phyloP scores from a whole-genome alignment of 2,797 vertebrate genomes.

The Pseudomugil gertrudae region DNA sequence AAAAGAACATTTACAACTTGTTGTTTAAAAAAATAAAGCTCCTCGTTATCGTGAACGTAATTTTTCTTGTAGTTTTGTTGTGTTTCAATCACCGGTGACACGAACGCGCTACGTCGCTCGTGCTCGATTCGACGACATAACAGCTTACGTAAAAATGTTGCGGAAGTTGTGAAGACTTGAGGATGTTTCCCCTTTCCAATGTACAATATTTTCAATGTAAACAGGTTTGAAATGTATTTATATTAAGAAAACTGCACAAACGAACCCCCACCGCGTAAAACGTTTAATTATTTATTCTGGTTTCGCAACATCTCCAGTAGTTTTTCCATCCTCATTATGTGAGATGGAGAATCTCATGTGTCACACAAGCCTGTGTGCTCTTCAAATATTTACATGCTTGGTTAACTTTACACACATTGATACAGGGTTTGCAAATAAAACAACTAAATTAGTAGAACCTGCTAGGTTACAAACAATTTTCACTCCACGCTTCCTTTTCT shows the following conservation, averaged over 20 bases:
- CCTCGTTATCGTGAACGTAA: not conserved
- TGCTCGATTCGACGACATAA: not conserved
- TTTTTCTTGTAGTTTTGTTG: not conserved
- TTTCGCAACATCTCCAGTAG: not conserved
- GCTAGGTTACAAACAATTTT: constrained; percentile 16
- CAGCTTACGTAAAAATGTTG: not conserved
- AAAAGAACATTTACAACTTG: too few relatives aligned
- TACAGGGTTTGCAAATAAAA: not conserved
- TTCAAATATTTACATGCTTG: not conserved
- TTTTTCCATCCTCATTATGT: not conserved
- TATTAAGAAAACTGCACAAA: not conserved
- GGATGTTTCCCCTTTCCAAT: not conserved
- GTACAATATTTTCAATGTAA: not conserved
- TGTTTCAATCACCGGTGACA: not conserved
- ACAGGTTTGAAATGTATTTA: not conserved
- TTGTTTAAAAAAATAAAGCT: not conserved
- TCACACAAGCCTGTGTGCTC: not conserved
- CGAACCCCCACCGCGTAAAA: not conserved
- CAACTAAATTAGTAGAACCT: not conserved
- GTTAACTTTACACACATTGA: not conserved
- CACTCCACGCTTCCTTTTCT: constrained; percentile 8
- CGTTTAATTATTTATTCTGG: not conserved
- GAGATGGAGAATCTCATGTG: not conserved
- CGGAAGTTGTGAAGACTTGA: not conserved
- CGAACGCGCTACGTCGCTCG: not conserved